Evolutionary conservation across 2,113 vertebrate species (phyloP).

Genomic region (Empidonax traillii): DNA sequence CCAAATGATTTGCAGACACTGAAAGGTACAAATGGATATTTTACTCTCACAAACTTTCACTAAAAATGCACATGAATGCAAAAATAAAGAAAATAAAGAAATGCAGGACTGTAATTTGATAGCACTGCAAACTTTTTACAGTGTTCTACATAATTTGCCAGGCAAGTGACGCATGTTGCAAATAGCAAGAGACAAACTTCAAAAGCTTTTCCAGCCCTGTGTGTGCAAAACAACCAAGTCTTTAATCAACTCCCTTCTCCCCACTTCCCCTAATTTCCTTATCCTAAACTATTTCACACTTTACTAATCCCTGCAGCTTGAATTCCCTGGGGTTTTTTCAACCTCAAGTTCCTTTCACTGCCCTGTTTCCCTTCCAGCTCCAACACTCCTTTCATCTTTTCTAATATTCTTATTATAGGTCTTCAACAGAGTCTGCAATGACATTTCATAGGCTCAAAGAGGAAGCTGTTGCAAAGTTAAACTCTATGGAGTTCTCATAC

Average conservation of each 20-base stretch:
- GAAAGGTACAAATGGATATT: neutral
- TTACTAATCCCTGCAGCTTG: neutral
- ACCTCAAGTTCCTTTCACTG: neutral
- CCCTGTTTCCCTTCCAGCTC: neutral
- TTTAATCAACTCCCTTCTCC: neutral
- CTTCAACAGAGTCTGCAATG: neutral
- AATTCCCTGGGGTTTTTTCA: neutral
- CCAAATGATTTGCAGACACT: neutral
- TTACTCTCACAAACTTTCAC: neutral
- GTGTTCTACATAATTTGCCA: slow-evolving; percentile 7
- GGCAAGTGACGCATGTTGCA: neutral
- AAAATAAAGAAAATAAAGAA: slow-evolving; percentile 7
- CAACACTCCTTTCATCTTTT: neutral
- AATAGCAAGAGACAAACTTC: slow-evolving; percentile 31
- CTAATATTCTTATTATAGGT: neutral
- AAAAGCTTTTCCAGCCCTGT: slow-evolving; percentile 10
- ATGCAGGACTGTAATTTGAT: neutral
- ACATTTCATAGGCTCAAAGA: neutral
- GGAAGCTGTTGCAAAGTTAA: neutral
- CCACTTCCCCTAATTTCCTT: neutral
- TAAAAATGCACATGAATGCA: neutral
- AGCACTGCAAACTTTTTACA: neutral
- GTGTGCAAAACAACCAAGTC: neutral
- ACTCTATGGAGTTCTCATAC: neutral
- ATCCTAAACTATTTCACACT: slow-evolving; percentile 11